Evolutionary conservation across 2,888 invertebrate genomes (phyloP).

Genomic region (Kryphioiulus occultus): DNA sequence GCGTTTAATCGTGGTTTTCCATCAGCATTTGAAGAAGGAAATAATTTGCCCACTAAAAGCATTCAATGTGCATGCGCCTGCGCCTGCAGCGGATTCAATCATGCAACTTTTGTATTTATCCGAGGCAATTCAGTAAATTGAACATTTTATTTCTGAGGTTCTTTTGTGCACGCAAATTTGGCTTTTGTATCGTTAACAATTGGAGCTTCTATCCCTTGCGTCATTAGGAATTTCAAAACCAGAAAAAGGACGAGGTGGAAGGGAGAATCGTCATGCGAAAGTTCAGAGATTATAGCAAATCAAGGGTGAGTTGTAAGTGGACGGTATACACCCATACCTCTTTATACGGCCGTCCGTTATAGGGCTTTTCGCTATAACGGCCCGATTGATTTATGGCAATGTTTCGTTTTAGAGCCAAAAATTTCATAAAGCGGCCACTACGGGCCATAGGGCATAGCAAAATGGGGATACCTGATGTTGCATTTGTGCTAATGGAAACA

Average conservation of each 20-base stretch:
- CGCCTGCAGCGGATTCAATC: background rate
- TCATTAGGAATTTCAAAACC: conserved; percentile 36
- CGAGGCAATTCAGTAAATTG: background rate
- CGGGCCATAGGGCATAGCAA: too few relatives aligned
- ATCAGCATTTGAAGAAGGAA: background rate
- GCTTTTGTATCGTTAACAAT: conserved; percentile 7
- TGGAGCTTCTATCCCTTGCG: conserved; percentile 27
- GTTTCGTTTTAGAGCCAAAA: too few relatives aligned
- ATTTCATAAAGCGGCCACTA: too few relatives aligned
- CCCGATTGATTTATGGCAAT: too few relatives aligned
- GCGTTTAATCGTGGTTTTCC: background rate
- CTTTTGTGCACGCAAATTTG: conserved; percentile 10
- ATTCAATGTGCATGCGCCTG: background rate
- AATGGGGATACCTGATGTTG: too few relatives aligned
- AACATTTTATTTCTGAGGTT: conserved; percentile 8
- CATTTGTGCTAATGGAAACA: too few relatives aligned
- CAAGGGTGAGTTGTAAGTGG: background rate
- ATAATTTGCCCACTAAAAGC: background rate
- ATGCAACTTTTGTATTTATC: background rate
- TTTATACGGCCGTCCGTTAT: too few relatives aligned
- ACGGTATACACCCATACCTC: too few relatives aligned
- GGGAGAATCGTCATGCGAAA: background rate
- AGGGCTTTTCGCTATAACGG: too few relatives aligned
- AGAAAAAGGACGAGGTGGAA: conserved; percentile 36
- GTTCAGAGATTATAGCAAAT: conserved; percentile 1